Evolutionary conservation across 2,888 invertebrate genomes (phyloP).

Genomic region (Meliscaeva auricollis): DNA sequence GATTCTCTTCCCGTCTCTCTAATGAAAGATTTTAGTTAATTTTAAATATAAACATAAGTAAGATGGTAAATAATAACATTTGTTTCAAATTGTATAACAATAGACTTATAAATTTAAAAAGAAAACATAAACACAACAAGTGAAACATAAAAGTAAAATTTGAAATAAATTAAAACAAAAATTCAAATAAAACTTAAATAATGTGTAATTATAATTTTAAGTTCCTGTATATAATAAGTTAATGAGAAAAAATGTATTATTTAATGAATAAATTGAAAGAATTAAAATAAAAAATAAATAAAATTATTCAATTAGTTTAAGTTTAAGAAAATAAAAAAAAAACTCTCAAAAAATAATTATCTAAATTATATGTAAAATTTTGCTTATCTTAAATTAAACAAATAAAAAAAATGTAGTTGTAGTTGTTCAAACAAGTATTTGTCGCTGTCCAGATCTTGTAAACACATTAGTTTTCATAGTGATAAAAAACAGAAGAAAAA

Average conservation of each 20-base stretch:
- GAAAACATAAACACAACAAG: conserved; percentile 43
- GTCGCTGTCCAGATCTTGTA: conserved; percentile 69
- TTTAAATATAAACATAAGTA: conserved; percentile 59
- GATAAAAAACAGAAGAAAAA: conserved; percentile 46
- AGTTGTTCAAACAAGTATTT: conserved; percentile 69
- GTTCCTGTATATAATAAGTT: conserved; percentile 83
- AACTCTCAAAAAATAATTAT: conserved; percentile 42
- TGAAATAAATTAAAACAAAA: conserved; percentile 22
- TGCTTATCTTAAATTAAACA: conserved; percentile 69
- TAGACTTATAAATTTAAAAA: conserved; percentile 74
- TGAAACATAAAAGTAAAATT: conserved; percentile 37
- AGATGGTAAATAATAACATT: conserved; percentile 62
- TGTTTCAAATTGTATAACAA: conserved; percentile 77
- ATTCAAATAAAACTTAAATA: conserved; percentile 60
- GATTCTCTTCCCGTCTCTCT: conserved; percentile 71
- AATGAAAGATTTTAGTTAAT: conserved; percentile 74
- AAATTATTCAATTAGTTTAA: conserved; percentile 50
- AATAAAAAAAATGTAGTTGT: conserved; percentile 55
- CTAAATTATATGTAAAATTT: conserved; percentile 72
- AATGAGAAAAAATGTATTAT: conserved; percentile 63
- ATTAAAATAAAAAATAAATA: conserved; percentile 46
- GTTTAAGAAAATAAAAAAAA: conserved; percentile 36
- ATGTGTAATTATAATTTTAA: conserved; percentile 81
- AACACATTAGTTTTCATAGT: conserved; percentile 68
- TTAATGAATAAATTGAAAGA: conserved; percentile 55